Conservation (phyloP, 2,113 vertebrate genomes). For the Pionites leucogaster region DNA sequence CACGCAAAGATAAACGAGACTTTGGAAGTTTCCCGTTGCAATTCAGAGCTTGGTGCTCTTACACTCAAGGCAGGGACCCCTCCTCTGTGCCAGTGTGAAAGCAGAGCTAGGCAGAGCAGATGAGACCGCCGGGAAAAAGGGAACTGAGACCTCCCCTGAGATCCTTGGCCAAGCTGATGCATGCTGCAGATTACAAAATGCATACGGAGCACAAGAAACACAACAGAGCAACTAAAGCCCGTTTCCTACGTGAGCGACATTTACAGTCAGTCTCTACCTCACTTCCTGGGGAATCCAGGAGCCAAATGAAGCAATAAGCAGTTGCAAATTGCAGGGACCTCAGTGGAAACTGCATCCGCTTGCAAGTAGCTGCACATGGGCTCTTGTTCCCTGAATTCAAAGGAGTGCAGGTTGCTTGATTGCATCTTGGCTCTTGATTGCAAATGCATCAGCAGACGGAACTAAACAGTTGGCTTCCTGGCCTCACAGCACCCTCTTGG, state of each 20-base stretch:
- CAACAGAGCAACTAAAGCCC: not conserved
- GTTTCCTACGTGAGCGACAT: not conserved
- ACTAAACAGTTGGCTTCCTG: conserved; percentile 33
- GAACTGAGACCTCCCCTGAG: not conserved
- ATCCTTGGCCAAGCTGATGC: not conserved
- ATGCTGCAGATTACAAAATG: not conserved
- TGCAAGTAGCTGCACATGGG: not conserved
- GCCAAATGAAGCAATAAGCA: not conserved
- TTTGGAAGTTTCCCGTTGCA: not conserved
- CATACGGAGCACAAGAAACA: not conserved
- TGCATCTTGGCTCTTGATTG: conserved; percentile 54
- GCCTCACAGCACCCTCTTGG: conserved; percentile 11
- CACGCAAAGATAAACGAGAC: not conserved
- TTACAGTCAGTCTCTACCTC: not conserved
- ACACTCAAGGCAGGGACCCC: not conserved
- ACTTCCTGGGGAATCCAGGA: not conserved
- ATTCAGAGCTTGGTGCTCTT: not conserved
- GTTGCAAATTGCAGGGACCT: not conserved
- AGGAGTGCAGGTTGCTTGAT: conserved; percentile 29
- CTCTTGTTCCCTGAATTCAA: not conserved
- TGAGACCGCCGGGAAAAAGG: not conserved
- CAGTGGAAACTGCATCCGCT: not conserved
- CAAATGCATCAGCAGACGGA: conserved; percentile 38
- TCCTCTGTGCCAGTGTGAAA: not conserved
- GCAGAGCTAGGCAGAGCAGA: not conserved